Evolutionary conservation across 2,888 invertebrate genomes (phyloP).

Genomic region (Ditula angustiorana): DNA sequence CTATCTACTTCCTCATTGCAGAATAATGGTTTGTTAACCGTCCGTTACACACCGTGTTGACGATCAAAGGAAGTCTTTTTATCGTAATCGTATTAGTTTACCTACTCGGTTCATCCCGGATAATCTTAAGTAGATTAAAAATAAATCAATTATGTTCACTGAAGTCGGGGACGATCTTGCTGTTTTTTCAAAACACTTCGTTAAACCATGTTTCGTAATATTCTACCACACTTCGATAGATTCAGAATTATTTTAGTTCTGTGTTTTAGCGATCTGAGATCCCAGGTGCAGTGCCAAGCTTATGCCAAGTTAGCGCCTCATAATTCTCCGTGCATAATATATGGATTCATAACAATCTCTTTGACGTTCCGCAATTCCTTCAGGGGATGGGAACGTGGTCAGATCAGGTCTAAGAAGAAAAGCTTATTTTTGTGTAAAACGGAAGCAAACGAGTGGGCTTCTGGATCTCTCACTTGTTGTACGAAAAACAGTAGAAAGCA

Average conservation of each 20-base stretch:
- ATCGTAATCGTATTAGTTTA: constrained; percentile 38
- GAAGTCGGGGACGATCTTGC: constrained; percentile 7
- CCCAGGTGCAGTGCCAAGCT: neutral
- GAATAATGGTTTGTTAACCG: constrained; percentile 3
- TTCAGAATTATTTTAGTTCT: neutral
- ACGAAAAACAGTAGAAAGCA: too few species aligned
- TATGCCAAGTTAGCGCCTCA: too few species aligned
- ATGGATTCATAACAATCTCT: neutral
- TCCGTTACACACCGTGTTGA: constrained; percentile 5
- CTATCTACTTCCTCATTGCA: neutral
- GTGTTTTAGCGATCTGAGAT: neutral
- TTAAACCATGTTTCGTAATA: neutral
- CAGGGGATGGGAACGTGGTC: neutral
- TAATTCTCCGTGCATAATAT: neutral
- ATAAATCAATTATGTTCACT: constrained; percentile 38
- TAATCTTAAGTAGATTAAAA: constrained; percentile 37
- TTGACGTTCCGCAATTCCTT: neutral
- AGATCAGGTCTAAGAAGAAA: neutral
- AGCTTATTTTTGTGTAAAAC: too few species aligned
- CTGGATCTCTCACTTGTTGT: too few species aligned
- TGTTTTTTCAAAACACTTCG: neutral
- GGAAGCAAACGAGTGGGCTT: too few species aligned
- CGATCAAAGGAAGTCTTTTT: constrained; percentile 27
- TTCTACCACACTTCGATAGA: neutral
- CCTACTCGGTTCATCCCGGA: constrained; percentile 28